Conservation (phyloP, 2,797 vertebrate species). For the Tragopan temminckii region DNA sequence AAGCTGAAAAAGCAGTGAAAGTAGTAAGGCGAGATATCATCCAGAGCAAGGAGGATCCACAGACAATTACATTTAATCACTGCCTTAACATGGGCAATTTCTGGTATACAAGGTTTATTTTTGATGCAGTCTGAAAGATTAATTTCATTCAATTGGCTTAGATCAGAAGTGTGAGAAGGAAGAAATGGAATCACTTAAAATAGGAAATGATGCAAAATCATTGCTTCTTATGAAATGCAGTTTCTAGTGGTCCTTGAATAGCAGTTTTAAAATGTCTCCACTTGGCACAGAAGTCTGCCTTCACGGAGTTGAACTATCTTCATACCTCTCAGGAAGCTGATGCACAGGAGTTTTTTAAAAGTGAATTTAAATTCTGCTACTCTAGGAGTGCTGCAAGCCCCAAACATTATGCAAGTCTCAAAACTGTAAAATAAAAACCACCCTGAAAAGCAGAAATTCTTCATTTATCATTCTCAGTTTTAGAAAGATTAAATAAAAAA, state of each 20-base stretch:
- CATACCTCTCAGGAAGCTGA: not conserved
- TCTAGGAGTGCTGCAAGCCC: not conserved
- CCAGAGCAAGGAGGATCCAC: not conserved
- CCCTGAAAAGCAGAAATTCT: conserved; percentile 44
- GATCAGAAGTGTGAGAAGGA: not conserved
- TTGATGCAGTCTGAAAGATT: not conserved
- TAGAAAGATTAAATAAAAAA: conserved; percentile 55
- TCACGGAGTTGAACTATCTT: not conserved
- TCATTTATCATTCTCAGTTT: conserved; percentile 36
- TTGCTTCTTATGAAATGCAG: not conserved
- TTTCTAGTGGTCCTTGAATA: not conserved
- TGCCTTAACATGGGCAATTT: not conserved
- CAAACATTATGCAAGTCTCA: not conserved
- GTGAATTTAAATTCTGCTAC: not conserved
- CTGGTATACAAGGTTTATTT: not conserved
- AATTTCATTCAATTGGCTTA: not conserved
- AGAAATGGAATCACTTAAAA: not conserved
- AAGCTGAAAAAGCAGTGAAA: not conserved
- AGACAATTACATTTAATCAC: not conserved
- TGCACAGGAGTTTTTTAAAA: not conserved
- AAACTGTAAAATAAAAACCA: conserved; percentile 37
- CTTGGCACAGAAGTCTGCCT: not conserved
- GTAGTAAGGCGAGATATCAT: not conserved
- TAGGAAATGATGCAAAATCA: not conserved
- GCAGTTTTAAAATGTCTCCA: not conserved